phyloP scores from a whole-genome alignment of 2,113 vertebrate species.

The Lutjanus erythropterus region DNA sequence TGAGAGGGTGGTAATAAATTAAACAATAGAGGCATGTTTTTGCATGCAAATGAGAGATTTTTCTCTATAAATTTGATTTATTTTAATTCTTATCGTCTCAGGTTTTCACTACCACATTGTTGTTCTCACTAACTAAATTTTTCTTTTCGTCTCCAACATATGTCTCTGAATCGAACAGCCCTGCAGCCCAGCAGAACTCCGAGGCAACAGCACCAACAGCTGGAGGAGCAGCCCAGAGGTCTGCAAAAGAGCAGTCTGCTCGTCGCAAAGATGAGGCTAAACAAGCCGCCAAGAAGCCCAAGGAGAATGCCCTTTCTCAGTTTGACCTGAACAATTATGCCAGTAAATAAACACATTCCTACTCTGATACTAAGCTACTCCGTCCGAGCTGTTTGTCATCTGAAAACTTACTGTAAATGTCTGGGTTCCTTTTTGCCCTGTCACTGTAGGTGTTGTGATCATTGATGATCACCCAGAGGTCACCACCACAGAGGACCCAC shows the following conservation, averaged over 20 bases:
- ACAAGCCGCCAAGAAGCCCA: conserved; percentile 93
- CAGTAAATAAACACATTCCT: conserved; percentile 86
- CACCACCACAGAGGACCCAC: conserved; percentile 96
- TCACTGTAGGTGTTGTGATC: conserved; percentile 94
- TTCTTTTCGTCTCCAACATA: background rate
- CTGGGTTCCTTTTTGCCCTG: background rate
- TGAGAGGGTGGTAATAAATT: background rate
- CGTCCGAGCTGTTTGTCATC: background rate
- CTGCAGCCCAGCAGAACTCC: conserved; percentile 82
- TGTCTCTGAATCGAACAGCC: conserved; percentile 59
- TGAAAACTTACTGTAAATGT: background rate
- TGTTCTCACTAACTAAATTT: background rate
- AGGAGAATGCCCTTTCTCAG: conserved; percentile 96
- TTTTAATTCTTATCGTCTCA: background rate
- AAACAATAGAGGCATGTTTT: background rate
- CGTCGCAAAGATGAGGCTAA: conserved; percentile 96
- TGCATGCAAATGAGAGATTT: background rate
- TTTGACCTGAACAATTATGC: conserved; percentile 99
- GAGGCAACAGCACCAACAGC: conserved; percentile 78
- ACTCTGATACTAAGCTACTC: too few relatives aligned
- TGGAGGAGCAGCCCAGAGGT: conserved; percentile 83
- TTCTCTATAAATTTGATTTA: too few relatives aligned
- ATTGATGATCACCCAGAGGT: conserved; percentile 99
- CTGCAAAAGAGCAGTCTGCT: conserved; percentile 86
- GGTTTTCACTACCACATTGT: background rate